Evolutionary conservation across 2,113 vertebrate genomes (phyloP).

Genomic region (Pelecanoides urinatrix): DNA sequence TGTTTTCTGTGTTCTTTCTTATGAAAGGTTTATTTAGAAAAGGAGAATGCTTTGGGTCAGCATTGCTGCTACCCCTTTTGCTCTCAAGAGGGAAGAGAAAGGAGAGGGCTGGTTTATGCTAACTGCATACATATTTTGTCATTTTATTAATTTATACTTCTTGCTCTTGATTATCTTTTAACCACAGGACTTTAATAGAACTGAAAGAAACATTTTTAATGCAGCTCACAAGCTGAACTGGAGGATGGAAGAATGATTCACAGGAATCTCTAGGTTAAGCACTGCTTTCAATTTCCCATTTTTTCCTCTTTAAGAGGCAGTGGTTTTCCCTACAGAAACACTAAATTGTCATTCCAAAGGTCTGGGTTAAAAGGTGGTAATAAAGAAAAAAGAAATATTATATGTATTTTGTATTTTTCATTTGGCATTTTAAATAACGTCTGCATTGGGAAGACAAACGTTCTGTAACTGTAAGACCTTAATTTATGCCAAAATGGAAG

Average conservation of each 20-base stretch:
- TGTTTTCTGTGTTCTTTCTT: not conserved
- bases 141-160: not conserved
- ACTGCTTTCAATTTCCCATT: not conserved
- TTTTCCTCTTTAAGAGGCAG: not conserved
- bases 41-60: not conserved
- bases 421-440: not conserved
- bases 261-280: not conserved
- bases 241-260: not conserved
- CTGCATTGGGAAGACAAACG: not conserved
- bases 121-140: not conserved
- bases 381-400: not conserved
- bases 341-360: not conserved
- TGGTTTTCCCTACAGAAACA: not conserved
- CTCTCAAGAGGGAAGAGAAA: not conserved
- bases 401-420: not conserved
- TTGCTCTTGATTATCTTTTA: not conserved
- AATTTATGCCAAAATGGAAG: not conserved
- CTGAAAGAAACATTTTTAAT: not conserved
- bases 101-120: not conserved
- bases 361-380: not conserved
- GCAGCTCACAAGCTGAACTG: not conserved
- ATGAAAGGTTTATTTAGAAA: slow-evolving; percentile 1
- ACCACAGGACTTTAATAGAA: not conserved
- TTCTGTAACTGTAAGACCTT: not conserved
- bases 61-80: not conserved